These are phyloP conservation scores for Lasiurus borealis DNA, from an alignment of 2,113 vertebrate species.

Conservation along the genomic window DNA sequence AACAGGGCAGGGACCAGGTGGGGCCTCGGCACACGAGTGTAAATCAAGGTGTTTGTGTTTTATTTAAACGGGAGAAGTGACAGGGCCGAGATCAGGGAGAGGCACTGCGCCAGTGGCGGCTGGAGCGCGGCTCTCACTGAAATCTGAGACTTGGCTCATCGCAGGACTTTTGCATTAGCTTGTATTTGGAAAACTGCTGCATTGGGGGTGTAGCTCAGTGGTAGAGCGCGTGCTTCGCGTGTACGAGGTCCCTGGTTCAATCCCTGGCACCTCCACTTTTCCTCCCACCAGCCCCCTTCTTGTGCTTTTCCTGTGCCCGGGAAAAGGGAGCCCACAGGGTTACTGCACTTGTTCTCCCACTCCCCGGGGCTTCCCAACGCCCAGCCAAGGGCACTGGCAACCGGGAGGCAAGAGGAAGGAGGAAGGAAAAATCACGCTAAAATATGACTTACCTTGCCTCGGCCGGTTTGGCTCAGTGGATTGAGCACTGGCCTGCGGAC, in stretches of 20 bases:
- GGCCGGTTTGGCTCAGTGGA: too few relatives aligned
- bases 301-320: too few relatives aligned
- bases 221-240: background rate
- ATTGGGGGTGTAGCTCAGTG: background rate
- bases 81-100: background rate
- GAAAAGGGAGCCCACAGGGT: background rate
- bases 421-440: background rate
- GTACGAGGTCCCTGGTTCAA: background rate
- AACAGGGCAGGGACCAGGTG: background rate
- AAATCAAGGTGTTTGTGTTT: background rate
- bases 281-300: background rate
- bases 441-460: background rate
- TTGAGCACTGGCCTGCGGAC: too few relatives aligned
- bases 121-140: background rate
- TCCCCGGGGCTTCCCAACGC: background rate
- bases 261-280: background rate
- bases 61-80: background rate
- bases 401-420: too few relatives aligned
- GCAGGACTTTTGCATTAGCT: background rate
- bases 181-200: background rate
- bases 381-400: background rate
- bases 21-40: background rate
- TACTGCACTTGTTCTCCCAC: too few relatives aligned
- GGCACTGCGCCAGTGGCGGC: accelerated
- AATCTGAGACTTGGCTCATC: background rate